Conservation (phyloP, 2,888 invertebrate genomes). For the Coremacera marginata region DNA sequence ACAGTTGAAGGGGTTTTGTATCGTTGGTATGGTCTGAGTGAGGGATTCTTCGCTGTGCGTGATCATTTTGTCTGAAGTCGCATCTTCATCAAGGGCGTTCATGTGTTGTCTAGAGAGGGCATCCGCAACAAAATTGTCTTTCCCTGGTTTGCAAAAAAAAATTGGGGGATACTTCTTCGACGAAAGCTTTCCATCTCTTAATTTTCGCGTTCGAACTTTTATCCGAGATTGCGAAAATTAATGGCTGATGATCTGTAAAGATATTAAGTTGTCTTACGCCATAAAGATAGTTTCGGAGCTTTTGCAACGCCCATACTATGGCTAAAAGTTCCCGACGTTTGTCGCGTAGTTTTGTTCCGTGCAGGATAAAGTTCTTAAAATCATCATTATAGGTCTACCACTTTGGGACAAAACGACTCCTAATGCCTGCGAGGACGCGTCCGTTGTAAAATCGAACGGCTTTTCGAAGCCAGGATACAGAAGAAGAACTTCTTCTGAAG, state of each 20-base stretch:
- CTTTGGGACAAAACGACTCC: constrained; percentile 44
- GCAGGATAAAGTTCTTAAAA: constrained; percentile 39
- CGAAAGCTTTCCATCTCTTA: too few species aligned
- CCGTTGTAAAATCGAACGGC: constrained; percentile 40
- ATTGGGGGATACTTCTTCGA: too few species aligned
- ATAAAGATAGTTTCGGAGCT: constrained; percentile 61
- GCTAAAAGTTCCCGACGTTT: constrained; percentile 50
- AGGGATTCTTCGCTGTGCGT: constrained; percentile 42
- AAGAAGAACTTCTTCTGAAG: constrained; percentile 37
- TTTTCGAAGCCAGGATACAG: constrained; percentile 32
- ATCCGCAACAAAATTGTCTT: too few species aligned
- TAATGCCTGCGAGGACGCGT: constrained; percentile 36
- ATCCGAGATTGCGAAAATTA: too few species aligned
- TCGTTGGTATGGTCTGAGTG: constrained; percentile 42
- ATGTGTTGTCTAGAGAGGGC: constrained; percentile 36
- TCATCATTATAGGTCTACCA: constrained; percentile 43
- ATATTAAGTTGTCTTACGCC: constrained; percentile 50
- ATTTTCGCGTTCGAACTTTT: too few species aligned
- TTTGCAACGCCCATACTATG: constrained; percentile 49
- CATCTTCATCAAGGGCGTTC: constrained; percentile 42
- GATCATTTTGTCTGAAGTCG: constrained; percentile 32
- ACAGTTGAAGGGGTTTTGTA: constrained; percentile 48
- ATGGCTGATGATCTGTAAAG: too few species aligned
- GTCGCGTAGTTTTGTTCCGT: constrained; percentile 46
- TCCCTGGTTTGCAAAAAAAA: too few species aligned